Conservation (phyloP, 2,113 vertebrate species). For the Macrotus californicus region DNA sequence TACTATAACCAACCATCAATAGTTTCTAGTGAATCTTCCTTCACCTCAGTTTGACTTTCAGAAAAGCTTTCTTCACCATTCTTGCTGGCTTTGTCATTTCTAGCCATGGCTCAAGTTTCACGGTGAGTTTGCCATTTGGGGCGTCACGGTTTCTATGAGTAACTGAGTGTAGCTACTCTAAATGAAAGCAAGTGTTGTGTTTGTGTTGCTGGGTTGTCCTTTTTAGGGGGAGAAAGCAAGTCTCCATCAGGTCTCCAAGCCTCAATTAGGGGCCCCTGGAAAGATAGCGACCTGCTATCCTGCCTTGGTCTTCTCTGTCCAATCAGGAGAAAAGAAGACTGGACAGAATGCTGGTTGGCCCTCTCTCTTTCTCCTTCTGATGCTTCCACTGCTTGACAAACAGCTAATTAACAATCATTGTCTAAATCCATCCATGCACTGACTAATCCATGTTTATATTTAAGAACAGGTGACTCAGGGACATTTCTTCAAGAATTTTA, state of each 20-base stretch:
- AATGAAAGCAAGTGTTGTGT: neutral
- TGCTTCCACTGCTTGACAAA: neutral
- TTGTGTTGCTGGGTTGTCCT: neutral
- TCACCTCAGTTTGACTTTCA: neutral
- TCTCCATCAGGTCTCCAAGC: neutral
- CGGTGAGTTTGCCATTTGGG: neutral
- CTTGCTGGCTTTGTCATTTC: neutral
- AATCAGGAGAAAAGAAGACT: neutral
- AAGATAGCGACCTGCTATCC: fast-evolving
- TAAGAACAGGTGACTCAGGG: neutral
- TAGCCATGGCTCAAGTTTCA: neutral
- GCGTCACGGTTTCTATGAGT: neutral
- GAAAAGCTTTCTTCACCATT: neutral
- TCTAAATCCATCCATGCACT: neutral
- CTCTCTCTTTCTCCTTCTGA: neutral
- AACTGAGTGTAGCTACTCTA: neutral
- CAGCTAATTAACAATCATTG: neutral
- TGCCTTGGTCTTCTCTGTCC: neutral
- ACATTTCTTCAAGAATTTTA: neutral
- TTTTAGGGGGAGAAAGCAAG: neutral
- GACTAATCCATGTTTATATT: neutral
- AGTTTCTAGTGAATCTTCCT: neutral
- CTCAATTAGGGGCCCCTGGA: neutral
- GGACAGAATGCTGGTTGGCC: neutral
- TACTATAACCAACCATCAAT: neutral